Base-by-base conservation (phyloP, 2,888 invertebrate species). In the Cantharis rufa region DNA sequence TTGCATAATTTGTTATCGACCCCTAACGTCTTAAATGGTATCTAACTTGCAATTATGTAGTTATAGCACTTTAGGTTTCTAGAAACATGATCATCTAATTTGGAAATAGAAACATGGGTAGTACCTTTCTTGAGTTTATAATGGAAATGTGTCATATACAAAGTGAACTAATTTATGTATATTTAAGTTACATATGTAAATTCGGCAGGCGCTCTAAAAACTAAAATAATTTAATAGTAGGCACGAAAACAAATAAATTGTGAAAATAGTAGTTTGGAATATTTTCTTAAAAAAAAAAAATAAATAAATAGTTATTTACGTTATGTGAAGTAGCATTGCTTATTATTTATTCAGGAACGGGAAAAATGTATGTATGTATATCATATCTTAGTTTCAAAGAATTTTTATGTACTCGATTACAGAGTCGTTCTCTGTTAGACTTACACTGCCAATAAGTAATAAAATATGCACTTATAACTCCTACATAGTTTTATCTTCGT, bases 391-490 rank as follows among this genome's bases (percentile, higher is more conserved):
- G 69, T 73, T 69, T 62, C 73, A 78, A 79, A 79, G 80, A 75
- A 81, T 81, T 80, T 80, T 82, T 81, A 81, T 79, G 79, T 81
- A 78, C 77, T 80, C 77, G 81, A 81, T 80, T 81, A 79, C 78
- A 78, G 69, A 82, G 80, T 80, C 80, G 80, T 80, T 79, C 80
- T 82, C 81, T 82, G 79, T 79, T 80, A 79, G 66, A 75, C 82
- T 78, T 73, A 81, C 82, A 81, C 83, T 83, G 83, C 84, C 84
- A 85, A 84, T 85, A 84, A 84, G 83, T 84, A 83, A 85, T 85
- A 84, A 85, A 84, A 84, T 85, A 85, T 85, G 84, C 84, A 84
- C 84, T 84, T 81, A 81, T 82, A 77, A 82, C 82, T 78, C 82
- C 82, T 80, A 82, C 82, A 75, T 79, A 75, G 74, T 71, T 70